A percentile compares a stretch with the other conserved stretches of the same genome.
Evolutionary conservation across 2,888 invertebrate genomes (phyloP).

Genomic region (Hymenopus coronatus): DNA sequence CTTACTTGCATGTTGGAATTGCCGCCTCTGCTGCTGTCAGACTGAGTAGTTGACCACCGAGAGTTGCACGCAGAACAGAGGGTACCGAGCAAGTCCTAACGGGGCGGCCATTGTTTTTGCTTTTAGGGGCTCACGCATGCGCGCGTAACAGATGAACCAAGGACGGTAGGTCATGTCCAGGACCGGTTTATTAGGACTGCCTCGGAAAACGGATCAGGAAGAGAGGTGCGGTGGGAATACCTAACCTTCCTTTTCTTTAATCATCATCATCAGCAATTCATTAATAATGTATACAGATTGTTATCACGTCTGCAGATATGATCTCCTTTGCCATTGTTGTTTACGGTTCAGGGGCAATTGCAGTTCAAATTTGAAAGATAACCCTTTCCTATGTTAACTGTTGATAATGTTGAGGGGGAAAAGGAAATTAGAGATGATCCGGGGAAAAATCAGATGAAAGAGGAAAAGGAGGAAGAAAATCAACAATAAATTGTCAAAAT

Average conservation of each 20-base stretch:
- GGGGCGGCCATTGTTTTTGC: background rate
- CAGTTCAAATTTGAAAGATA: background rate
- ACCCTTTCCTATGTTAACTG: too few relatives aligned
- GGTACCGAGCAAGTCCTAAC: background rate
- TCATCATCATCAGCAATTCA: background rate
- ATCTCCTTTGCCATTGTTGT: background rate
- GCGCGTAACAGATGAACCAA: background rate
- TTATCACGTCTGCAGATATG: background rate
- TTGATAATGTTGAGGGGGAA: background rate
- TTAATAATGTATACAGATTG: background rate
- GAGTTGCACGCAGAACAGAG: background rate
- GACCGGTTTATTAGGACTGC: slow-evolving; percentile 4
- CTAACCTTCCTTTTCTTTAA: background rate
- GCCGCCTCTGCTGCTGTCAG: background rate
- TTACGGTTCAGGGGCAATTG: background rate
- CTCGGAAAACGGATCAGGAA: background rate
- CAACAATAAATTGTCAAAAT: too few relatives aligned
- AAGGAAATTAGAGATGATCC: background rate
- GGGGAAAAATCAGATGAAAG: background rate
- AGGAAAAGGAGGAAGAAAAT: background rate
- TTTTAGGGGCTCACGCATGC: slow-evolving; percentile 5
- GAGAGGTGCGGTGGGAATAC: background rate
- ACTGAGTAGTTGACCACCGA: background rate
- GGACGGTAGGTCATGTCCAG: slow-evolving; percentile 13
- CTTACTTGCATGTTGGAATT: background rate